Evolutionary conservation across 1,140 invertebrate genomes (phyloP).

Genomic region (Zeugodacus cucurbitae): DNA sequence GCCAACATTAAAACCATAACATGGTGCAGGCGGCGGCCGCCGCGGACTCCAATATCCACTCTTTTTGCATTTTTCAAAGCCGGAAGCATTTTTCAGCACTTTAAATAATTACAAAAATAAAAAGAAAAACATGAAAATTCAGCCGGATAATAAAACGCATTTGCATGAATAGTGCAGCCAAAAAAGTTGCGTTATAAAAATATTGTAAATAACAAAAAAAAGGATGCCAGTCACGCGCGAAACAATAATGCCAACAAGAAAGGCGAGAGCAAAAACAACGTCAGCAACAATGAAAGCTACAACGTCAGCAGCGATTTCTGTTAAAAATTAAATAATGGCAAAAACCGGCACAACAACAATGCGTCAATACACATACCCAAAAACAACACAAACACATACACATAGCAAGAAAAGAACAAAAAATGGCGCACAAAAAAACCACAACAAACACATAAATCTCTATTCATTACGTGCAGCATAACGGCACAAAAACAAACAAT

Average conservation of each 20-base stretch:
- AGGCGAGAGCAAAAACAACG: background rate
- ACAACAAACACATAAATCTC: constrained; percentile 27
- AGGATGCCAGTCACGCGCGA: background rate
- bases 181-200: background rate
- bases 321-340: background rate
- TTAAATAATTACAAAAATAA: constrained; percentile 33
- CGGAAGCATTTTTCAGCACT: constrained; percentile 21
- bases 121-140: background rate
- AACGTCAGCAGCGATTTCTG: background rate
- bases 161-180: background rate
- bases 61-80: background rate
- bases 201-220: too few species aligned
- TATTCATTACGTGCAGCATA: background rate
- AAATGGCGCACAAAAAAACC: background rate
- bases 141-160: constrained; percentile 22
- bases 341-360: background rate
- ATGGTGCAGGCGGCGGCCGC: too few species aligned
- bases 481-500: background rate
- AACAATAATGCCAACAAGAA: background rate
- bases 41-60: background rate
- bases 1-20: background rate
- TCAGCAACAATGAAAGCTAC: background rate
- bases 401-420: background rate
- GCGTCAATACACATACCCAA: too few species aligned
- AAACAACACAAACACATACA: too few species aligned